Evolutionary conservation across 2,888 invertebrate species (phyloP), one percentile per base, ranked within the genome.

Genomic region (Lapara coniferarum): DNA sequence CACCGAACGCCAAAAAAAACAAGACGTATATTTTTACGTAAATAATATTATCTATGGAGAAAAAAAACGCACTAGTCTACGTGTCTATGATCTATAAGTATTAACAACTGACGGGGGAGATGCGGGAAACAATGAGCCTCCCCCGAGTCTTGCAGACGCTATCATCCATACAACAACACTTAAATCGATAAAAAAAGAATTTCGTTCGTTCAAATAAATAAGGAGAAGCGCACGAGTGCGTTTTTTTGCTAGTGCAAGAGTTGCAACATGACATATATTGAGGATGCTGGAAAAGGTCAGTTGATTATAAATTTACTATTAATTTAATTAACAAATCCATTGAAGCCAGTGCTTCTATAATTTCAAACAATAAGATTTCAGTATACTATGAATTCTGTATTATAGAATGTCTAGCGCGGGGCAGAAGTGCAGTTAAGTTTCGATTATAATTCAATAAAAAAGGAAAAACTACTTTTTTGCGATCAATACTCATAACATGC

Each of bases 101-200:
- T 69, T 77, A 83, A 84, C 79, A 78, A 81, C 77, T 71, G 46
- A 78, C 75, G 78, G 13, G 37, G 55, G 69, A 78, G 77, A 81
- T 79, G 77, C 80, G 75, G 77, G 76, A 75, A 78, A 79, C 77
- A 78, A 76, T 63, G 73, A 80, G 75, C 76, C 80, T 81, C 80
- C 76, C 79, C 76, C 79, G 78, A 82, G 87, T 89, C 87, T 88
- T 80, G 82, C 81, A 86, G 84, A 87, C 86, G 76, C 79, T 78
- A 80, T 73, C 78, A 78, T 75, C 77, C 70, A 81, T 81, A 78
- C 81, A 88, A 87, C 85, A 86, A 89, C 82, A 79, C 83, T 84
- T 77, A 79, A 83, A 85, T 83, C 73, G 80, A 81, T 80, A 80
- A 80, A 81, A 82, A 80, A 84, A 79, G 80, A 79, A 79, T 74